Percentiles rank a stretch among this genome's conserved stretches.
Evolutionary conservation across 2,888 invertebrate genomes (phyloP).

Genomic region (Callinectes sapidus): DNA sequence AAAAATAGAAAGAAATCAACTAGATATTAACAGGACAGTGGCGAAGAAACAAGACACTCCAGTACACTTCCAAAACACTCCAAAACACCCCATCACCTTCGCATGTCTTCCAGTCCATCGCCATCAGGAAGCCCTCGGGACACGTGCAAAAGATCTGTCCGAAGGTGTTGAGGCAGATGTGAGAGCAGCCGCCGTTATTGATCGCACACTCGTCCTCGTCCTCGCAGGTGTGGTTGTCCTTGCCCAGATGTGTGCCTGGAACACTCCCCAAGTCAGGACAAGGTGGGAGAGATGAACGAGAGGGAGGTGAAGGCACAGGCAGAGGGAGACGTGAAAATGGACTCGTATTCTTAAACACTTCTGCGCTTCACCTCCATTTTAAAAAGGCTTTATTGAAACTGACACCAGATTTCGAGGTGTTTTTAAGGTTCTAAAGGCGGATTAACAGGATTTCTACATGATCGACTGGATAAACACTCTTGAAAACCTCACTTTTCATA

Average conservation of each 20-base stretch:
- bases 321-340: not conserved
- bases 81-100: conserved; percentile 56
- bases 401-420: too few species aligned
- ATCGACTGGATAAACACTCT: too few species aligned
- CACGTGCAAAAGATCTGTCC: conserved; percentile 80
- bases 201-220: conserved; percentile 78
- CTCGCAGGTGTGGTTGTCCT: conserved; percentile 80
- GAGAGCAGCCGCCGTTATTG: conserved; percentile 77
- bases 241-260: conserved; percentile 77
- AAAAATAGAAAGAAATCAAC: not conserved
- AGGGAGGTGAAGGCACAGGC: not conserved
- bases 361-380: too few species aligned
- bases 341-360: too few species aligned
- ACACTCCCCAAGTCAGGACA: not conserved
- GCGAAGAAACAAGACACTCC: too few species aligned
- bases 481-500: too few species aligned
- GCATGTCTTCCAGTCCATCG: conserved; percentile 75
- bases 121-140: conserved; percentile 77
- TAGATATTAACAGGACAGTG: not conserved
- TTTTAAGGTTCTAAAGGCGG: too few species aligned
- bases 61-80: not conserved
- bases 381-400: too few species aligned
- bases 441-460: too few species aligned
- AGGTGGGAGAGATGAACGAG: not conserved
- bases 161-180: conserved; percentile 78